Conservation (phyloP, 2,113 vertebrate species). For the Onychostruthus taczanowskii region DNA sequence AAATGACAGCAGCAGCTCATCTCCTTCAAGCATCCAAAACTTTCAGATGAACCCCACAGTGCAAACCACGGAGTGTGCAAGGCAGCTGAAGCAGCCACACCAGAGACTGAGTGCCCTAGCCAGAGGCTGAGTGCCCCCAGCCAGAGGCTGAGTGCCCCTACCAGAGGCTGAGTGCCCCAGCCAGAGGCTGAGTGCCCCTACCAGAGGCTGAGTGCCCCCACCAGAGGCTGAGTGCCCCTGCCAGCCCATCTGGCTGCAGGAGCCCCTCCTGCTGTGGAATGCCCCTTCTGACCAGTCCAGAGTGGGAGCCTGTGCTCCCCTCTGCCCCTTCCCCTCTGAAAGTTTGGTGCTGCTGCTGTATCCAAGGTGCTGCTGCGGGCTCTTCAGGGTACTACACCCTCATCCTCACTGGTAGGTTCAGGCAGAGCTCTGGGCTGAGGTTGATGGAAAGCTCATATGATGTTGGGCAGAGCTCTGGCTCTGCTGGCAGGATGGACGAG, state of each 20-base stretch:
- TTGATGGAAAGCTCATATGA: accelerated
- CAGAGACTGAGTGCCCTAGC: background rate
- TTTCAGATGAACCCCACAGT: background rate
- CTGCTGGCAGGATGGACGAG: background rate
- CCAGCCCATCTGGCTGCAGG: background rate
- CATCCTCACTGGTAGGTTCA: background rate
- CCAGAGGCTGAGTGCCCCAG: too few species aligned
- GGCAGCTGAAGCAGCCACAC: background rate
- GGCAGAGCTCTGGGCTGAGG: background rate
- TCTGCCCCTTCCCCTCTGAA: background rate
- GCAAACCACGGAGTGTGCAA: background rate
- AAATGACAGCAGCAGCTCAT: background rate
- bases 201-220: too few species aligned
- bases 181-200: background rate
- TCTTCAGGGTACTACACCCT: background rate
- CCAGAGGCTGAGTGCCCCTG: background rate
- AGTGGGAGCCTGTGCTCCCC: background rate
- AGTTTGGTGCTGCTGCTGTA: background rate
- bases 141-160: background rate
- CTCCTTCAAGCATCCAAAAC: background rate
- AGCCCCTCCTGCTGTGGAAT: background rate
- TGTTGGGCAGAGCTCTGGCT: background rate
- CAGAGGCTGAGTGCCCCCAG: background rate
- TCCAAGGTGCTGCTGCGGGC: background rate
- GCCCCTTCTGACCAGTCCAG: background rate